Evolutionary conservation across 2,888 invertebrate species (phyloP).

Genomic region (Xanthorhoe spadicearia): DNA sequence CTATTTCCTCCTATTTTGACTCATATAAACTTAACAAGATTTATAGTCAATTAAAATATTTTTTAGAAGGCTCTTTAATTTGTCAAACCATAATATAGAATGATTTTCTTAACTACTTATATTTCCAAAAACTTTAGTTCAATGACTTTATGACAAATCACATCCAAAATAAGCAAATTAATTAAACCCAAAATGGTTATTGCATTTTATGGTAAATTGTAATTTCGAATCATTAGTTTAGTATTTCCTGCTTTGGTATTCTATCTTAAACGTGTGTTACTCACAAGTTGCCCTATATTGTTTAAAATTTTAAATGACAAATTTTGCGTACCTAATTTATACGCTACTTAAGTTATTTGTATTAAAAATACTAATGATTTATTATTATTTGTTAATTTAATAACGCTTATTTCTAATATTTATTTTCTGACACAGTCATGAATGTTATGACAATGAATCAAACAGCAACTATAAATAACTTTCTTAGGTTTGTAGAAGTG

Average conservation of each 20-base stretch:
- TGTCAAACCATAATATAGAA: background rate
- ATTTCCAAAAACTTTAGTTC: conserved; percentile 12
- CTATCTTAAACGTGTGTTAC: background rate
- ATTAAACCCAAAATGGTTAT: background rate
- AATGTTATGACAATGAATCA: no score
- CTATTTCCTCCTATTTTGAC: no score
- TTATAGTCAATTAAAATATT: background rate
- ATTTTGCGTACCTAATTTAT: no score
- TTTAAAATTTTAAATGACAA: no score
- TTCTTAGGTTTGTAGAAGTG: no score
- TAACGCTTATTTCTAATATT: no score
- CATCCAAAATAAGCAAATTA: conserved; percentile 6
- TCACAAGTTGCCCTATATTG: background rate
- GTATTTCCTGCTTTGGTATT: background rate
- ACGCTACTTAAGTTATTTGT: no score
- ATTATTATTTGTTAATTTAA: no score
- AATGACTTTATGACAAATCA: conserved; percentile 14
- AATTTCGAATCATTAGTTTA: conserved; percentile 2
- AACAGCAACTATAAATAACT: no score
- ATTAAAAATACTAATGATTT: no score
- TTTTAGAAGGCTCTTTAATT: background rate
- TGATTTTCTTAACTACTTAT: background rate
- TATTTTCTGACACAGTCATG: no score
- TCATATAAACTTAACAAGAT: background rate
- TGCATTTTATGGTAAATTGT: conserved; percentile 7